phyloP scores from a whole-genome alignment of 2,888 invertebrate genomes.

The Cyaniris semiargus region DNA sequence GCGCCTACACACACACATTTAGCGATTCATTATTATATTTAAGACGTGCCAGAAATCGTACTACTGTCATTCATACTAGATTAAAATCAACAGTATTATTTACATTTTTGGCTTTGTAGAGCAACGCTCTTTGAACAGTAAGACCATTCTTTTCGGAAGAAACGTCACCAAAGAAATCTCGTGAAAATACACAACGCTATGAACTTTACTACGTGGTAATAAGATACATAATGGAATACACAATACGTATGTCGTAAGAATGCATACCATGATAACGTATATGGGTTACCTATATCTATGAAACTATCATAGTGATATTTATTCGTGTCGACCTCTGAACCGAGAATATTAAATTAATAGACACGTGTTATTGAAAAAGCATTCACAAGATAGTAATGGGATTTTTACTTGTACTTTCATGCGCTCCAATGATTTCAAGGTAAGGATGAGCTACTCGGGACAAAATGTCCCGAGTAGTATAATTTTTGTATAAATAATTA shows the following conservation, averaged over 20 bases:
- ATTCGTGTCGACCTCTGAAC: conserved; percentile 13
- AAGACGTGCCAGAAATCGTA: neutral
- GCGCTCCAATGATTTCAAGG: neutral
- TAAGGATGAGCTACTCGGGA: neutral
- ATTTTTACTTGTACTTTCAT: neutral
- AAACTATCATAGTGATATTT: conserved; percentile 22
- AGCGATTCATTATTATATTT: too few relatives aligned
- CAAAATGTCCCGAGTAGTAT: neutral
- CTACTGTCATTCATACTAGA: neutral
- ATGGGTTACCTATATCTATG: conserved; percentile 29
- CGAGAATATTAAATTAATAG: conserved; percentile 14
- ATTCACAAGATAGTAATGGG: neutral
- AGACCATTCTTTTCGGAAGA: neutral
- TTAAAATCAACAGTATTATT: neutral
- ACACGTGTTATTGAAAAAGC: neutral
- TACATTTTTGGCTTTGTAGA: neutral
- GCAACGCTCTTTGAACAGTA: conserved; percentile 3
- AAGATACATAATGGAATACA: neutral
- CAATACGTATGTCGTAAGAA: conserved; percentile 9
- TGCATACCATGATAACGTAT: conserved; percentile 6
- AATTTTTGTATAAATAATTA: neutral
- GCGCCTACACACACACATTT: too few relatives aligned
- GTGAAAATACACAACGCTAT: neutral
- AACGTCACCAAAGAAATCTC: conserved; percentile 15
- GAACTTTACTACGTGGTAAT: neutral